Conservation (phyloP, 1,140 invertebrate genomes). For the Dolichoris vasculosae region DNA sequence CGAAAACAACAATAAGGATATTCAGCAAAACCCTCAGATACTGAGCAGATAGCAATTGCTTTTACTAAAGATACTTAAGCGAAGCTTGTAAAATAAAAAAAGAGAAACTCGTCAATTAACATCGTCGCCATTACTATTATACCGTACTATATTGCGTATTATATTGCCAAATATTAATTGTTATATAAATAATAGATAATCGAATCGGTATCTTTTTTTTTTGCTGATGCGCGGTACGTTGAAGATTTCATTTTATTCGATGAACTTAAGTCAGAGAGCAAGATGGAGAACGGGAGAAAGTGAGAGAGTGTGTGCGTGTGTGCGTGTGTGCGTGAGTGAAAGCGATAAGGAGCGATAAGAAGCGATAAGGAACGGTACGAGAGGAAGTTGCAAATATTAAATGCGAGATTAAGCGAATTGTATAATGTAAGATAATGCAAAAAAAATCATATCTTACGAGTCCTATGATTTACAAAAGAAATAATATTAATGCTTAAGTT, state of each 20-base stretch:
- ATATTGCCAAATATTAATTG: slow-evolving; percentile 53
- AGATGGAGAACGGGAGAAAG: neutral
- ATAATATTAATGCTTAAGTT: slow-evolving; percentile 47
- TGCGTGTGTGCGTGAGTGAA: neutral
- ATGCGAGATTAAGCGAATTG: neutral
- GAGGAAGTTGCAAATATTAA: neutral
- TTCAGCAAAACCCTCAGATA: slow-evolving; percentile 63
- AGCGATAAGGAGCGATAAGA: neutral
- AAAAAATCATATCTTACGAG: slow-evolving; percentile 47
- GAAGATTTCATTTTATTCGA: neutral
- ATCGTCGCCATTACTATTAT: slow-evolving; percentile 40
- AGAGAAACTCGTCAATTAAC: slow-evolving; percentile 54
- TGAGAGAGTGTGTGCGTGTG: neutral
- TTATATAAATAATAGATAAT: slow-evolving; percentile 30
- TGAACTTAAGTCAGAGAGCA: neutral
- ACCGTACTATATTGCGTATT: slow-evolving; percentile 40
- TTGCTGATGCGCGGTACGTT: slow-evolving; percentile 15
- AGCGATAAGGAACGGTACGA: neutral
- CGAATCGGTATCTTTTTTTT: slow-evolving; percentile 4
- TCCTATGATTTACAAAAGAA: slow-evolving; percentile 16
- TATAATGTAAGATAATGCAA: slow-evolving; percentile 22
- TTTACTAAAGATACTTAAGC: slow-evolving; percentile 59
- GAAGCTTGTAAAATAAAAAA: slow-evolving; percentile 52
- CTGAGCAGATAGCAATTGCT: slow-evolving; percentile 69
- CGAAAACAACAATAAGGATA: slow-evolving; percentile 62